Conservation (phyloP, 2,888 invertebrate species). For the Drosophila mettleri region DNA sequence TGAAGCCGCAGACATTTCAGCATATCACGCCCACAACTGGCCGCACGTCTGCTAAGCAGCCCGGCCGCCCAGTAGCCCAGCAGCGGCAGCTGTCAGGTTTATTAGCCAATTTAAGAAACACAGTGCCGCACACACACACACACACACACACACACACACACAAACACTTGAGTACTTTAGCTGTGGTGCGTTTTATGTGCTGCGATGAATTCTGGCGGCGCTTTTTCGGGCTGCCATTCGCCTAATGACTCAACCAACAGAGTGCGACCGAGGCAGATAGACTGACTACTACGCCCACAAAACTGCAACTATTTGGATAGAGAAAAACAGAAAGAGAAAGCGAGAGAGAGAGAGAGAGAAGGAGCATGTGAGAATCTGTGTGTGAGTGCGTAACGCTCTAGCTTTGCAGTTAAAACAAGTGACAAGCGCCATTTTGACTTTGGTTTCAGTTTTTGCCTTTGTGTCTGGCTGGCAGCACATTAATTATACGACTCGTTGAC, state of each 20-base stretch:
- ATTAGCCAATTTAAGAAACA: constrained; percentile 78
- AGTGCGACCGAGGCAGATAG: constrained; percentile 5
- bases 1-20: constrained; percentile 77
- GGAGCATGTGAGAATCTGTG: background rate
- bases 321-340: constrained; percentile 3
- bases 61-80: constrained; percentile 4
- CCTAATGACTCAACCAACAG: constrained; percentile 66
- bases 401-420: constrained; percentile 50
- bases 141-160: constrained; percentile 15
- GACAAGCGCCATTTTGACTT: constrained; percentile 71
- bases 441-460: constrained; percentile 60
- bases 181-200: constrained; percentile 79
- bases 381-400: background rate
- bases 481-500: constrained; percentile 80
- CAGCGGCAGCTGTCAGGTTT: constrained; percentile 67
- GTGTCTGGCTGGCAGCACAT: constrained; percentile 55
- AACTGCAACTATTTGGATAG: constrained; percentile 66
- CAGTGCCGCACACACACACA: constrained; percentile 41
- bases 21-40: constrained; percentile 51
- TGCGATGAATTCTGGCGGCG: constrained; percentile 74
- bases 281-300: constrained; percentile 52
- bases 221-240: constrained; percentile 63
- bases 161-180: constrained; percentile 33
- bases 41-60: constrained; percentile 8
- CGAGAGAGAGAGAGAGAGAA: background rate